phyloP scores from a whole-genome alignment of 2,797 vertebrate species.

The Neosilurus hyrtlii region DNA sequence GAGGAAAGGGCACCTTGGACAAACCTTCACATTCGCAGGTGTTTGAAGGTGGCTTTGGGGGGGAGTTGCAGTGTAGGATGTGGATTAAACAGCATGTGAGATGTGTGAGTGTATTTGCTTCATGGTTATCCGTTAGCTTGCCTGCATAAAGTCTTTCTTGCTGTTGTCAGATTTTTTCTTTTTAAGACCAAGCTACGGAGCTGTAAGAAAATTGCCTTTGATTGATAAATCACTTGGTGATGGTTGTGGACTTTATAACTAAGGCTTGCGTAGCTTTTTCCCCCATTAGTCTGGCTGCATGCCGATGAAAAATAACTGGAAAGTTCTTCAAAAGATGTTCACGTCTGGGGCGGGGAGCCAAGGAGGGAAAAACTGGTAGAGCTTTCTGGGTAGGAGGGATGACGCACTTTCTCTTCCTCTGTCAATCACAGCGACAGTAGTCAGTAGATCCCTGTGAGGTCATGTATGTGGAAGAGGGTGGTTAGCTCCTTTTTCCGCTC shows the following conservation, averaged over 20 bases:
- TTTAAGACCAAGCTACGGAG: not conserved
- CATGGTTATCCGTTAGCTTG: not conserved
- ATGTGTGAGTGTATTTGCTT: not conserved
- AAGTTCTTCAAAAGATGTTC: conserved; percentile 1
- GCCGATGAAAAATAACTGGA: not conserved
- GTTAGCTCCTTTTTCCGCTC: not conserved
- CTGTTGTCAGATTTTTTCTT: not conserved
- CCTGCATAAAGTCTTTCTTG: not conserved
- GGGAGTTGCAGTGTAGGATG: not conserved
- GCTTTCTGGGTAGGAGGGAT: not conserved
- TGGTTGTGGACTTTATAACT: not conserved
- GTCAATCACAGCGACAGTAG: not conserved
- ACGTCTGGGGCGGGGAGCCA: not conserved
- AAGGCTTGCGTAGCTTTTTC: not conserved
- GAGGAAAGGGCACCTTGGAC: conserved; percentile 19
- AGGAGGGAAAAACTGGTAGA: not conserved
- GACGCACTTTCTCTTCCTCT: not conserved
- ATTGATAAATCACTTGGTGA: not conserved
- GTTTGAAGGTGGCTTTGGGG: not conserved
- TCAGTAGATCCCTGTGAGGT: not conserved
- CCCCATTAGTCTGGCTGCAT: not conserved
- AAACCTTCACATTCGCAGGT: not conserved
- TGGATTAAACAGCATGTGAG: not conserved
- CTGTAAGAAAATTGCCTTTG: not conserved
- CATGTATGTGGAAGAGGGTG: not conserved